Evolutionary conservation across 2,888 invertebrate genomes (phyloP).

Genomic region (Prosopocoilus inquinatus): DNA sequence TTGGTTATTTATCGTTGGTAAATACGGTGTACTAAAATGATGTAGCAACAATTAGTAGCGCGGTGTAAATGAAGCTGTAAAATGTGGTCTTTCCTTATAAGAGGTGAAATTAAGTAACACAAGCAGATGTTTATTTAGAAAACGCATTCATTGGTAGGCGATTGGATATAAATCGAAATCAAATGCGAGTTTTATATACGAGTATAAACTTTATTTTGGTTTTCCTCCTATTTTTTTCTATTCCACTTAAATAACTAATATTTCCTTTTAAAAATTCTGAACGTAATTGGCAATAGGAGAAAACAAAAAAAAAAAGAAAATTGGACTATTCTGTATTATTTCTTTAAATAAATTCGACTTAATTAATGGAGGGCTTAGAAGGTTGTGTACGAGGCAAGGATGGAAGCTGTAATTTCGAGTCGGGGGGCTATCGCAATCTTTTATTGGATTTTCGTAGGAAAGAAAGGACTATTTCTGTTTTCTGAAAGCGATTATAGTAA

Average conservation of each 20-base stretch:
- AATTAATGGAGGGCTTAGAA: constrained; percentile 15
- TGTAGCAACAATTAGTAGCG: no score
- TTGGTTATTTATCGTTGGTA: no score
- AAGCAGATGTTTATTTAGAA: constrained; percentile 13
- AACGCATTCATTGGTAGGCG: constrained; percentile 11
- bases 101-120: constrained; percentile 11
- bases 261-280: no score
- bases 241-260: no score
- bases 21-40: no score
- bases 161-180: constrained; percentile 1
- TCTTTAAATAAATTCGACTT: constrained; percentile 13
- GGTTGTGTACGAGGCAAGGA: background rate
- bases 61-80: no score
- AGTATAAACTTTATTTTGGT: no score
- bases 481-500: constrained; percentile 23
- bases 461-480: constrained; percentile 13
- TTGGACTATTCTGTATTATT: background rate
- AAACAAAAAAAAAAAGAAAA: no score
- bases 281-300: no score
- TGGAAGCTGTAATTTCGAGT: background rate
- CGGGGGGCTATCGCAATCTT: constrained; percentile 14
- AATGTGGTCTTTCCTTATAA: constrained; percentile 12
- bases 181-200: background rate
- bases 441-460: constrained; percentile 19
- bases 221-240: no score